Evolutionary conservation across 1,140 invertebrate genomes (phyloP).

Genomic region (silkworm (Bombyx mori)): ASM3026992v2 NC_085115.1:11870001-11870500

Average conservation of each 20-base stretch:
- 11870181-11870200: slow-evolving; percentile 76
- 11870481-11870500: slow-evolving; percentile 79
- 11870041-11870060: slow-evolving; percentile 91
- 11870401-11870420: slow-evolving; percentile 69
- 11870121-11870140: slow-evolving; percentile 64
- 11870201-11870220: slow-evolving; percentile 75
- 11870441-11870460: slow-evolving; percentile 60
- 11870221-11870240: slow-evolving; percentile 89
- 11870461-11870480: slow-evolving; percentile 67
- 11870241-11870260: slow-evolving; percentile 80
- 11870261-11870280: slow-evolving; percentile 81
- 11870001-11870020: slow-evolving; percentile 76
- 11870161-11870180: slow-evolving; percentile 81
- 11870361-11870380: slow-evolving; percentile 90
- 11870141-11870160: slow-evolving; percentile 51
- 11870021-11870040: slow-evolving; percentile 86
- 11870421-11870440: slow-evolving; percentile 69
- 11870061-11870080: slow-evolving; percentile 91
- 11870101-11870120: slow-evolving; percentile 89
- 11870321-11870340: slow-evolving; percentile 82
- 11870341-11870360: slow-evolving; percentile 88
- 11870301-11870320: slow-evolving; percentile 91
- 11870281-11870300: slow-evolving; percentile 90
- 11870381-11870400: slow-evolving; percentile 81
- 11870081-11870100: slow-evolving; percentile 88